These are phyloP conservation scores for Hylia prasina DNA, from an alignment of 2,113 vertebrate genomes.

Conservation along the genomic window DNA sequence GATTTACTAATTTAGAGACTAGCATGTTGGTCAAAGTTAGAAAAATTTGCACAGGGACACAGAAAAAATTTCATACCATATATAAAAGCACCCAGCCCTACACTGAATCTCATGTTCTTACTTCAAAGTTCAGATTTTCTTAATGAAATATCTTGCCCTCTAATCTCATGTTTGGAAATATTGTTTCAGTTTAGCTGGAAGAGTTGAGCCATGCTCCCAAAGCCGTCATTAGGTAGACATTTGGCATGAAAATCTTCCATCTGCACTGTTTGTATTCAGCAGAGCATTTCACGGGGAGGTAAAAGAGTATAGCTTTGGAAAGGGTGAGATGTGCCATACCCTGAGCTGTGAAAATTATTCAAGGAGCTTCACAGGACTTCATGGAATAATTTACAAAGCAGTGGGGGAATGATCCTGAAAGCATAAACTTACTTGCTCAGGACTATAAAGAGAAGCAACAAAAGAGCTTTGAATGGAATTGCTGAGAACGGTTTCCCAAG, in stretches of 20 bases:
- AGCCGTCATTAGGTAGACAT: background rate
- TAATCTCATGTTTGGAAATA: background rate
- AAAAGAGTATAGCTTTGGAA: background rate
- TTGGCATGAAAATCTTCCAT: conserved; percentile 1
- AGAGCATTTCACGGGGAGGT: background rate
- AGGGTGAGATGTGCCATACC: background rate
- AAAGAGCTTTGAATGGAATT: background rate
- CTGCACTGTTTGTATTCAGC: background rate
- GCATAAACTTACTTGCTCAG: background rate
- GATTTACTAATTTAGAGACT: background rate
- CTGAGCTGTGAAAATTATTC: background rate
- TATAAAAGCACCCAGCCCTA: background rate
- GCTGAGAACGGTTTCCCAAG: background rate
- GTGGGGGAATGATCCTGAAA: background rate
- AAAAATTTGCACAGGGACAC: background rate
- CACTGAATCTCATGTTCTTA: background rate
- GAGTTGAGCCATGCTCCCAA: background rate
- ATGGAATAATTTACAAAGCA: conserved; percentile 1
- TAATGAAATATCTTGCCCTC: background rate
- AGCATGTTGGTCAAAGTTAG: background rate
- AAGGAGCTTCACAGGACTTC: conserved; percentile 8
- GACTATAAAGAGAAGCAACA: background rate
- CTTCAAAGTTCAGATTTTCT: background rate
- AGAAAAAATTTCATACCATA: background rate
- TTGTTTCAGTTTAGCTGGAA: background rate